These are phyloP conservation scores for Python bivittatus DNA, from an alignment of 2,113 vertebrate genomes.

Conservation along the genomic window DNA sequence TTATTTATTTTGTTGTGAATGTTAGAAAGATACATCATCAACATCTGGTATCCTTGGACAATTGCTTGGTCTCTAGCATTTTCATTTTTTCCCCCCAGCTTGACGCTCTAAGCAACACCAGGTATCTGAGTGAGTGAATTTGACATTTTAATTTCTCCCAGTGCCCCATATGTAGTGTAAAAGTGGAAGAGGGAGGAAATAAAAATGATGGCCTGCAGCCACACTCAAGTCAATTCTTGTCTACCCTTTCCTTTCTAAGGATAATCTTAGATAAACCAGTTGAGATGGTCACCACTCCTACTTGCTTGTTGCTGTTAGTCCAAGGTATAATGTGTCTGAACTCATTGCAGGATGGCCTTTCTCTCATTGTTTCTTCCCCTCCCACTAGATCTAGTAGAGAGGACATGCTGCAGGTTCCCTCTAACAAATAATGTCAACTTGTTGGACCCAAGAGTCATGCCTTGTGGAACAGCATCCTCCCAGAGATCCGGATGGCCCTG, in stretches of 20 bases:
- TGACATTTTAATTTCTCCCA: neutral
- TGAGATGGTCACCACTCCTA: neutral
- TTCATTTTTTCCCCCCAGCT: neutral
- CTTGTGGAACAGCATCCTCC: too few relatives aligned
- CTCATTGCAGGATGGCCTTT: too few relatives aligned
- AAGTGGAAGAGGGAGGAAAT: neutral
- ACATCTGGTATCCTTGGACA: neutral
- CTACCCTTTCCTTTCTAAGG: neutral
- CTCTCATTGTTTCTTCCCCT: too few relatives aligned
- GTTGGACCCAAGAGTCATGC: too few relatives aligned
- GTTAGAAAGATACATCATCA: too few relatives aligned
- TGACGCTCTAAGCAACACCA: too few relatives aligned
- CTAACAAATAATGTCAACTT: too few relatives aligned
- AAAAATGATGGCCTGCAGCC: neutral
- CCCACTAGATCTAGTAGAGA: too few relatives aligned
- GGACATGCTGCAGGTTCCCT: too few relatives aligned
- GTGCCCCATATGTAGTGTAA: neutral
- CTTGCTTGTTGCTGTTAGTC: neutral
- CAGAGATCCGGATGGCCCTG: too few relatives aligned
- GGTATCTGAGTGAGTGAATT: neutral
- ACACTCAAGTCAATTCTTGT: neutral
- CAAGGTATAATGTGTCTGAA: too few relatives aligned
- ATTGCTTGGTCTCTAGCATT: neutral
- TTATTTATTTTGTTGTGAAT: too few relatives aligned
- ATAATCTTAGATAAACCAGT: neutral